Evolutionary conservation across 2,888 invertebrate genomes (phyloP), one percentile per base, ranked within the genome.

Genomic region (Mesochorus sp.): DNA sequence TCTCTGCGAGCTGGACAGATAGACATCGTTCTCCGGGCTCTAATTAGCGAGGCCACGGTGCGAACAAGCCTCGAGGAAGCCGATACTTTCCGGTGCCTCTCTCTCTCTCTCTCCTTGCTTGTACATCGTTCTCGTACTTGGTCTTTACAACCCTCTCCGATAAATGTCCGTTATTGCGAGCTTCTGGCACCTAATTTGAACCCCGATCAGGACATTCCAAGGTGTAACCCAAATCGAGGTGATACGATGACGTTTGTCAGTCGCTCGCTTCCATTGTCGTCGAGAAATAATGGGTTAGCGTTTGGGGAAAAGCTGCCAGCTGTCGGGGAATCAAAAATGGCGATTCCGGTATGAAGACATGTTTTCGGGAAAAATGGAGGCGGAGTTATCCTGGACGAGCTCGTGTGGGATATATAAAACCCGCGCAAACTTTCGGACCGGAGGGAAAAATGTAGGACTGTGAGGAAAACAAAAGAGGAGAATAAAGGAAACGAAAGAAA

Each of bases 31-130:
- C 86, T 86, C 84, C 83, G 85, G 85, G 78, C 81, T 78, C 87
- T 89, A 89, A 89, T 90, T 90, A 89, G 88, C 82, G 83, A 82
- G 78, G 85, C 82, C 82, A 83, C 84, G 87, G 87, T 85, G 87
- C 87, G 87, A 88, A 88, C 87, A 86, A 86, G 85, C 84, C 80
- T 39, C 76, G 70, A 80, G 81, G 74, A 73, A 70, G 76, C 73
- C 76, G 73, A 70, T 77, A 77, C 61, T 64, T 76, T 76, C 62
- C 67, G 21, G 73, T 59, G 66, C 71, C 80, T 72, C 76, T 72
- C 75, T 68, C 70, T 75, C 68, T 73, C 62, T 55, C 70, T 67
- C 51, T 62, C 31, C 26, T 57, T 34, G 34, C 24, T 74, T 59
- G 62, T 75, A 49, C 59, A 59, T 74, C 28, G 31, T 77, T 26